A percentile compares a stretch with the other conserved stretches of the same genome.
These are phyloP conservation scores for Aporophyla lueneburgensis DNA, from an alignment of 2,888 invertebrate genomes.

Conservation along the genomic window DNA sequence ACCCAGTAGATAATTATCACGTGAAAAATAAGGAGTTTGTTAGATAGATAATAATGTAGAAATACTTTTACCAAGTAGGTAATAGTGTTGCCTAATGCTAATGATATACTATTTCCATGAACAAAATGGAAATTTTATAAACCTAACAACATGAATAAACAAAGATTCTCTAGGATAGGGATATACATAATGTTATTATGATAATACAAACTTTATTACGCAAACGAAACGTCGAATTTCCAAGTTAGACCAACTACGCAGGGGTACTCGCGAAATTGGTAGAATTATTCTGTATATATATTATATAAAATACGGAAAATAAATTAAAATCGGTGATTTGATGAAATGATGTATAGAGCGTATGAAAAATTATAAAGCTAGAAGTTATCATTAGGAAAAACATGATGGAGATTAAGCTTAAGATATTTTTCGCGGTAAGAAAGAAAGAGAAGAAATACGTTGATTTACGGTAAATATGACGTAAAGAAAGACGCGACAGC, in stretches of 20 bases:
- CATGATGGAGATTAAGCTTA: not conserved
- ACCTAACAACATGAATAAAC: slow-evolving; percentile 47
- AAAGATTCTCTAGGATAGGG: slow-evolving; percentile 43
- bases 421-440: too few species aligned
- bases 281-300: slow-evolving; percentile 16
- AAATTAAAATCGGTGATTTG: slow-evolving; percentile 3
- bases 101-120: slow-evolving; percentile 8
- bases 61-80: not conserved
- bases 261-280: slow-evolving; percentile 29
- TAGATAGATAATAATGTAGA: not conserved
- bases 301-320: slow-evolving; percentile 9
- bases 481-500: too few species aligned
- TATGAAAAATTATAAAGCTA: not conserved
- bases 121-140: slow-evolving; percentile 47
- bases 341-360: not conserved
- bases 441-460: too few species aligned
- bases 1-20: not conserved
- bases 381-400: not conserved
- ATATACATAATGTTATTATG: slow-evolving; percentile 56
- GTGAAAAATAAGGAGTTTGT: not conserved
- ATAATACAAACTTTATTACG: slow-evolving; percentile 50
- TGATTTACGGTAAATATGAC: too few species aligned
- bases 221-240: slow-evolving; percentile 48
- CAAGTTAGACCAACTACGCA: slow-evolving; percentile 27
- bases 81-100: not conserved